Percentiles rank a stretch among this genome's conserved stretches.
Evolutionary conservation across 2,113 vertebrate genomes (phyloP).

Genomic region (Nyctereutes procyonoides): DNA sequence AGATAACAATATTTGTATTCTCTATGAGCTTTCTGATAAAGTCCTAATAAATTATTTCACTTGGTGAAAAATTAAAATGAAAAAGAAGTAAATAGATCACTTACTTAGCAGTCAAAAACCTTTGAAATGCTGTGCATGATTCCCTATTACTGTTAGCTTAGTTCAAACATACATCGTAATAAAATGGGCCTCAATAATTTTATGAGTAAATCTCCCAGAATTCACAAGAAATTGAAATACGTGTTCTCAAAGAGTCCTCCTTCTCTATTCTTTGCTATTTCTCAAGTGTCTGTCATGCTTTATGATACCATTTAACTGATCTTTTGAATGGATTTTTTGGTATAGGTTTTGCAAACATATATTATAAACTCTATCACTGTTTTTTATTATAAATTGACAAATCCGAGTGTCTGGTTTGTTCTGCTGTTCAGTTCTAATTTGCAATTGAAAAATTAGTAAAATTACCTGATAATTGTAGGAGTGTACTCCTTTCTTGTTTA

Average conservation of each 20-base stretch:
- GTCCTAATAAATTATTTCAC: slow-evolving; percentile 11
- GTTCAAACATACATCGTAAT: neutral
- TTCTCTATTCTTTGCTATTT: neutral
- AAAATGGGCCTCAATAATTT: neutral
- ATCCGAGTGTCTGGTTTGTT: neutral
- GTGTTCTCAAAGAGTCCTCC: neutral
- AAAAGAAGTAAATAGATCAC: slow-evolving; percentile 7
- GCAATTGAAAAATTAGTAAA: slow-evolving; percentile 46
- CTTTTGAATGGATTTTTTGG: neutral
- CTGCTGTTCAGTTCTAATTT: neutral
- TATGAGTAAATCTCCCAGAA: neutral
- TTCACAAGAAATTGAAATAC: neutral
- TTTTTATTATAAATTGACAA: neutral
- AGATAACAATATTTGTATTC: neutral
- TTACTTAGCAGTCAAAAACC: fast-evolving
- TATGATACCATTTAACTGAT: neutral
- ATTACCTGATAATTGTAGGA: neutral
- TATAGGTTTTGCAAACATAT: neutral
- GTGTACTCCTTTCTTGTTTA: neutral
- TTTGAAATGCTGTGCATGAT: neutral
- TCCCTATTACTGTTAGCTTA: neutral
- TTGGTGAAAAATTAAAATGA: slow-evolving; percentile 34
- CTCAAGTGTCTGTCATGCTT: neutral
- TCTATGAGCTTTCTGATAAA: slow-evolving; percentile 21
- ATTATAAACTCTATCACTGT: neutral